Base-by-base conservation (phyloP, 2,113 vertebrate species). In the Prionailurus bengalensis region DNA sequence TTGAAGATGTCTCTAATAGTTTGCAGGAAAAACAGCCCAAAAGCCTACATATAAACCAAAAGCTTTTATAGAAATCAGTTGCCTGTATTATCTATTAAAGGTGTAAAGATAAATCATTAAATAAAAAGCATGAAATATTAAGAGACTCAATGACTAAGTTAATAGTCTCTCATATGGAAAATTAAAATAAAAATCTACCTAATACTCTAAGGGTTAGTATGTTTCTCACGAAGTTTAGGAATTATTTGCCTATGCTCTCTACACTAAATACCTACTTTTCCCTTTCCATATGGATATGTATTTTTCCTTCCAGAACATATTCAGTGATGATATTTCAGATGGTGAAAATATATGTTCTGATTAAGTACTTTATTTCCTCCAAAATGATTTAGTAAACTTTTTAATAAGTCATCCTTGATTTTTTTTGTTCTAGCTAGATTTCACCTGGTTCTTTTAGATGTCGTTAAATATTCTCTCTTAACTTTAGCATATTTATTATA, bases 131-230 rank as follows among this genome's bases (percentile, higher is more conserved):
- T 98, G 94, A 84, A 96, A 74, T 61, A 0, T 94, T 96, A 96
- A 98, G 87, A 93, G 87, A 97, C 68, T 97, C 94, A 63, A 7
- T 97, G 93, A 96, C 94, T 96, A 93, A 96, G 42, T 93, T 97
- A 98, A 84, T 97, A 98, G 71, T 97, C 91, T 97, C 84, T 98
- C 98, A 17, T 98, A 94, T 98, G 85, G 81, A 96, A 98, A 98
- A 98, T 70, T 86, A 94, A 98, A 98, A 98, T 98, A 98, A 99
- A 97, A 98, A 78, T 97, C 80, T 97, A 98, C 48, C 97, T 97
- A 98, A 96, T 98, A 97, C 51, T 98, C 98, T 91, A 98, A 98
- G 95, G 98, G 96, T 98, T 98, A 98, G 96, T 98, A 96, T 98
- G 98, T 98, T 98, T 98, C 84, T 99, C 80, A 55, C 96, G 27